These are phyloP conservation scores for Channa maculata DNA, from an alignment of 2,113 vertebrate species.

Conservation along the genomic window DNA sequence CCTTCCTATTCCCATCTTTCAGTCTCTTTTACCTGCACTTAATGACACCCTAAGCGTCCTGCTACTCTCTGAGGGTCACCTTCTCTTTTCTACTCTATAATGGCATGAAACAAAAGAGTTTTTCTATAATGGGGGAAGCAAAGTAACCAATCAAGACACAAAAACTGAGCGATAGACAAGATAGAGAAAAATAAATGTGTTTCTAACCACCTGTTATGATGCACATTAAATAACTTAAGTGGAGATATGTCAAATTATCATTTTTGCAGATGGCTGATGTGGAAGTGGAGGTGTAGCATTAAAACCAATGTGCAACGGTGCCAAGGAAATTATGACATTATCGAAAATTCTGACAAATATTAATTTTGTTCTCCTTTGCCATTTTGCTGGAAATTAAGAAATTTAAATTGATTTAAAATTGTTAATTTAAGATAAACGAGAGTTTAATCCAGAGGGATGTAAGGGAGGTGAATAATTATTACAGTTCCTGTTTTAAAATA, in stretches of 20 bases:
- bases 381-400: no score
- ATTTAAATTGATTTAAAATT: no score
- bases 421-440: background rate
- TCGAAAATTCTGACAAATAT: no score
- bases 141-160: slow-evolving; percentile 14
- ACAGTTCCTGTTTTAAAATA: slow-evolving; percentile 40
- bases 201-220: background rate
- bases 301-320: no score
- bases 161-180: background rate
- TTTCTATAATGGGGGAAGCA: slow-evolving; percentile 19
- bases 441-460: slow-evolving; percentile 8
- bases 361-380: no score
- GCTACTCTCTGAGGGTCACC: background rate
- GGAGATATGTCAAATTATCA: no score
- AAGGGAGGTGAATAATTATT: slow-evolving; percentile 28
- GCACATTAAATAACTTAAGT: no score
- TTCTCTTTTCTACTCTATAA: slow-evolving; percentile 39
- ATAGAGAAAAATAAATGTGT: background rate
- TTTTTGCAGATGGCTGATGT: no score
- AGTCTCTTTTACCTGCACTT: slow-evolving; percentile 31
- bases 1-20: background rate
- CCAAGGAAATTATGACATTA: no score
- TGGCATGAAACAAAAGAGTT: slow-evolving; percentile 62
- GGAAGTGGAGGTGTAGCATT: no score
- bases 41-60: slow-evolving; percentile 6